Conservation (phyloP, 2,797 vertebrate species). For the Alfaro cultratus region DNA sequence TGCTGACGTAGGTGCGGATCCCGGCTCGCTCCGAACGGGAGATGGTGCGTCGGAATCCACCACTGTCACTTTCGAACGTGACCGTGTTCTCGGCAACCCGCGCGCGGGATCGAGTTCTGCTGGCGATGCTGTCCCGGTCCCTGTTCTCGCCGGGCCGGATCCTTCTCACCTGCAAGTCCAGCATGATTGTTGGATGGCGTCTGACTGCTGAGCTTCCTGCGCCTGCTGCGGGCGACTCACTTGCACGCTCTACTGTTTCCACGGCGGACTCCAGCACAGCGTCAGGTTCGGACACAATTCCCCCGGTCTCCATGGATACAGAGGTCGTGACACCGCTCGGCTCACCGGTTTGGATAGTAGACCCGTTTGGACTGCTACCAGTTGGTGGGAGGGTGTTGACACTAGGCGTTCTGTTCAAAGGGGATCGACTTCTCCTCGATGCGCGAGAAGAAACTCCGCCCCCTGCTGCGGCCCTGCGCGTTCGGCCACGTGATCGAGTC, state of each 20-base stretch:
- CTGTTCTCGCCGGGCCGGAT: constrained; percentile 92
- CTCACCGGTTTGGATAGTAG: constrained; percentile 55
- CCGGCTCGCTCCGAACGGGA: constrained; percentile 91
- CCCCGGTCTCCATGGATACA: constrained; percentile 76
- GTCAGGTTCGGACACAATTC: constrained; percentile 63
- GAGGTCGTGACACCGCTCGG: constrained; percentile 65
- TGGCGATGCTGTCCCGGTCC: constrained; percentile 93
- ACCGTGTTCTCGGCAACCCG: constrained; percentile 90
- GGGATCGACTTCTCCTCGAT: constrained; percentile 89
- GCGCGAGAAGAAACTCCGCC: constrained; percentile 77
- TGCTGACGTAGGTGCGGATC: constrained; percentile 93
- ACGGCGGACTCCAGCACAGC: constrained; percentile 73
- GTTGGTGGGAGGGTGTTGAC: constrained; percentile 53
- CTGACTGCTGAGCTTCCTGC: constrained; percentile 79
- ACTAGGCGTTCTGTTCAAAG: constrained; percentile 77
- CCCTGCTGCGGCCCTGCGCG: constrained; percentile 77
- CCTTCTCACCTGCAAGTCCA: constrained; percentile 93
- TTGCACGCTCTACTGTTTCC: constrained; percentile 82
- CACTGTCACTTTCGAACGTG: constrained; percentile 91
- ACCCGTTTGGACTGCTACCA: constrained; percentile 44
- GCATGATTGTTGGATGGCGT: constrained; percentile 91
- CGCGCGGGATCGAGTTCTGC: constrained; percentile 90
- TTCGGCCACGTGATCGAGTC: constrained; percentile 86
- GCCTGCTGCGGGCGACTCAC: constrained; percentile 76
- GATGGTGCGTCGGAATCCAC: constrained; percentile 91